phyloP scores from a whole-genome alignment of 1,140 invertebrate genomes.

The Drosophila asahinai region DNA sequence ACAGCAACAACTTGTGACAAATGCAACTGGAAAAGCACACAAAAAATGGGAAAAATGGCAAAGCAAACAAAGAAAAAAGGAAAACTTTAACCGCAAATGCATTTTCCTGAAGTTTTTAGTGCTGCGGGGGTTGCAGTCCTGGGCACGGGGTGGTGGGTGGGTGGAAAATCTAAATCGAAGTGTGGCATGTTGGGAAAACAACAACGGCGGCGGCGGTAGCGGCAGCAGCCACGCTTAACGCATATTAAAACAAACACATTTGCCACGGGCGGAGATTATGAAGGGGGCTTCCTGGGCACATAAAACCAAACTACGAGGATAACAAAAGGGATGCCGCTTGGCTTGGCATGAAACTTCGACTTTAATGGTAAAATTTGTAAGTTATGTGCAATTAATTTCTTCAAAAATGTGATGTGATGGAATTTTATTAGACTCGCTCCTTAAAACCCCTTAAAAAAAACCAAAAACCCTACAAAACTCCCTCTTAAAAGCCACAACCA shows the following conservation, averaged over 20 bases:
- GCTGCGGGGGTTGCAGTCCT: slow-evolving; percentile 10
- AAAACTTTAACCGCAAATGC: slow-evolving; percentile 60
- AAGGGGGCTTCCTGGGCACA: too few species aligned
- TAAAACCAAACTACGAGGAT: not conserved
- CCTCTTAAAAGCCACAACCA: too few species aligned
- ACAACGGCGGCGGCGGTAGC: slow-evolving; percentile 27
- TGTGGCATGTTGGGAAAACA: slow-evolving; percentile 59
- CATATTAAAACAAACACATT: slow-evolving; percentile 66
- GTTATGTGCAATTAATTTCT: not conserved
- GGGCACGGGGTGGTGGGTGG: not conserved
- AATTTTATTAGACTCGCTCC: too few species aligned
- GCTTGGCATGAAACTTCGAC: not conserved
- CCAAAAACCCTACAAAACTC: too few species aligned
- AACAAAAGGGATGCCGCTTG: too few species aligned
- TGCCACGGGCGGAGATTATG: slow-evolving; percentile 4
- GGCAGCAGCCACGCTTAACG: slow-evolving; percentile 59
- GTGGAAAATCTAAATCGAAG: slow-evolving; percentile 42
- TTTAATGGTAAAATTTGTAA: not conserved
- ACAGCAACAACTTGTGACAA: slow-evolving; percentile 59
- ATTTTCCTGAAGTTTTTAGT: slow-evolving; percentile 62
- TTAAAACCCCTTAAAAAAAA: too few species aligned
- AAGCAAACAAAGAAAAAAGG: slow-evolving; percentile 42
- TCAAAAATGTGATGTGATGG: not conserved
- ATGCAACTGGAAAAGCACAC: slow-evolving; percentile 43
- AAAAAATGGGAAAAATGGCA: slow-evolving; percentile 46